phyloP scores from a whole-genome alignment of 2,113 vertebrate species.

The Puntigrus tetrazona region DNA sequence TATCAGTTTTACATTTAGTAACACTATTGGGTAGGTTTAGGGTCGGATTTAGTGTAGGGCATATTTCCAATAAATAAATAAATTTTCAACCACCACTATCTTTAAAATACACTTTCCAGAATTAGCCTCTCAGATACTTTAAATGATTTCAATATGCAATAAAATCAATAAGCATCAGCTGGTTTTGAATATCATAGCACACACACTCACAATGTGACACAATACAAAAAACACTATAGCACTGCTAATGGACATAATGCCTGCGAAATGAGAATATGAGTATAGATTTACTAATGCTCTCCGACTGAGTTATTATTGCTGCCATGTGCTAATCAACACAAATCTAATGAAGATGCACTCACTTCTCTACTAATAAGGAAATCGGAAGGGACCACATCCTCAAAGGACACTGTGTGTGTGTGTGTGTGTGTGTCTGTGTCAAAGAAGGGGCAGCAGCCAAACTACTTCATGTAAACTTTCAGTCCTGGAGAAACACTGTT shows the following conservation, averaged over 20 bases:
- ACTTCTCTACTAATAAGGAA: constrained; percentile 22
- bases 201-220: not conserved
- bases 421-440: not conserved
- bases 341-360: constrained; percentile 42
- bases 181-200: not conserved
- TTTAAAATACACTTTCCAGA: no score
- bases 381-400: not conserved
- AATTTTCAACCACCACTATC: no score
- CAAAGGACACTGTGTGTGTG: not conserved
- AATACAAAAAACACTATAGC: not conserved
- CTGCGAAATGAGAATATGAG: constrained; percentile 5
- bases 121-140: no score
- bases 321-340: constrained; percentile 38
- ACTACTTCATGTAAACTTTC: constrained; percentile 6
- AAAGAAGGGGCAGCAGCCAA: not conserved
- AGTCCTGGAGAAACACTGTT: not conserved
- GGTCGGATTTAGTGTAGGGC: no score
- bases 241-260: not conserved
- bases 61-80: no score
- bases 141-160: no score
- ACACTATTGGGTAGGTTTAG: no score
- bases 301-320: constrained; percentile 36
- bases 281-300: constrained; percentile 5
- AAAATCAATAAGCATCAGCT: not conserved
- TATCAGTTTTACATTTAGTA: no score